Evolutionary conservation across 2,888 invertebrate species (phyloP), one percentile per base, ranked within the genome.

Genomic region (Drosophila recens): DNA sequence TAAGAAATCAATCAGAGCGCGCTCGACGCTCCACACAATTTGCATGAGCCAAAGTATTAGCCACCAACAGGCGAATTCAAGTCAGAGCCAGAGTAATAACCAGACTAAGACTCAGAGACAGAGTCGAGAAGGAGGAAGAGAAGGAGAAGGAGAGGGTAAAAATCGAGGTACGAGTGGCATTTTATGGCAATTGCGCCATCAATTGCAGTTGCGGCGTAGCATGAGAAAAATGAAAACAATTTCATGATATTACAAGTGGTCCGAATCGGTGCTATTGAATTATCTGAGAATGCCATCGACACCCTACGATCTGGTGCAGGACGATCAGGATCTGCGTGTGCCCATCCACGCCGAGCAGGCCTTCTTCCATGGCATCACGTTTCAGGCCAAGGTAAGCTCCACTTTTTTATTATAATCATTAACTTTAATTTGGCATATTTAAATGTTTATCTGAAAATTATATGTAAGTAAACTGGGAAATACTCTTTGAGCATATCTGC

Each of bases 281-380:
- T 92, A 92, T 89, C 90, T 92, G 78, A 96, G 94, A 93, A 97
- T 97, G 97, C 96, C 97, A 92, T 96, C 97, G 90, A 97, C 96
- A 93, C 94, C 94, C 87, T 99, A 99, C 94, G 97, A 98, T 93
- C 95, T 98, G 93, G 98, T 99, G 91, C 97, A 97, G 88, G 99
- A 99, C 93, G 98, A 98, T 91, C 98, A 97, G 93, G 99, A 99
- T 93, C 96, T 97, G 75, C 95, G 98, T 91, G 97, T 99, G 91
- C 98, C 99, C n/a, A 94, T 99, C 82, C 98, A 99, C 93, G 96
- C 98, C 70, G 99, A 99, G 82, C 98, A 98, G 93, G 98, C 98
- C 75, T 99, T 99, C 94, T 92, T 92, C 67, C 96, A 97, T 87
- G 99, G 99, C 87, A 98, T 99, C 93, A 96, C 96, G 89, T 99